A percentile compares a stretch with the other conserved stretches of the same genome.
Evolutionary conservation across 2,797 vertebrate species (phyloP).

Genomic region (Sphenopsis melanotis): DNA sequence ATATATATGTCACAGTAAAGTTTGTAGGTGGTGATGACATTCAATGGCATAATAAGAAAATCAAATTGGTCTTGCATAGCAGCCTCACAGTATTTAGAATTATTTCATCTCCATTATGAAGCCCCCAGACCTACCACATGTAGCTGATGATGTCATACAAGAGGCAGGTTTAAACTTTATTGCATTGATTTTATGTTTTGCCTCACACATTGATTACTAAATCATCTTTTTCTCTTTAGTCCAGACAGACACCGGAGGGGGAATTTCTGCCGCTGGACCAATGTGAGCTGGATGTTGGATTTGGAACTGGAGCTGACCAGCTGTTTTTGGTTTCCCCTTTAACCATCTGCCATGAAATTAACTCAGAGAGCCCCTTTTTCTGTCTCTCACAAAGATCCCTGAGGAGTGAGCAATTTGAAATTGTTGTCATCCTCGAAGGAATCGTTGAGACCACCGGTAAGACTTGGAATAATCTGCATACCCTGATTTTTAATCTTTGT

Average conservation of each 20-base stretch:
- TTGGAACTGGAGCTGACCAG: conserved; percentile 89
- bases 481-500: background rate
- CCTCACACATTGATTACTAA: background rate
- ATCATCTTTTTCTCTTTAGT: conserved; percentile 70
- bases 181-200: background rate
- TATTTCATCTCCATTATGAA: background rate
- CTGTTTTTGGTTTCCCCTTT: conserved; percentile 90
- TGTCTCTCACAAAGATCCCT: conserved; percentile 87
- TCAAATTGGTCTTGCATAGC: background rate
- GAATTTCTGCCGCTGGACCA: conserved; percentile 91
- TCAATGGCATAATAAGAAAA: background rate
- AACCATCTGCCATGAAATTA: conserved; percentile 91
- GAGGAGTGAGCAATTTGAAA: conserved; percentile 88
- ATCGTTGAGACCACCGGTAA: conserved; percentile 91
- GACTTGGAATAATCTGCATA: background rate
- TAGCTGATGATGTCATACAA: background rate
- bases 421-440: conserved; percentile 90
- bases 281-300: conserved; percentile 89
- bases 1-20: background rate
- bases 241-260: conserved; percentile 88
- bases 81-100: background rate
- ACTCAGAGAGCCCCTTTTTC: conserved; percentile 87
- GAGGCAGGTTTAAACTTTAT: background rate
- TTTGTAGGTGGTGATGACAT: background rate
- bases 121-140: background rate